Evolutionary conservation across 2,888 invertebrate species (phyloP), one percentile per base, ranked within the genome.

Genomic region (Hypomecis atomaria): DNA sequence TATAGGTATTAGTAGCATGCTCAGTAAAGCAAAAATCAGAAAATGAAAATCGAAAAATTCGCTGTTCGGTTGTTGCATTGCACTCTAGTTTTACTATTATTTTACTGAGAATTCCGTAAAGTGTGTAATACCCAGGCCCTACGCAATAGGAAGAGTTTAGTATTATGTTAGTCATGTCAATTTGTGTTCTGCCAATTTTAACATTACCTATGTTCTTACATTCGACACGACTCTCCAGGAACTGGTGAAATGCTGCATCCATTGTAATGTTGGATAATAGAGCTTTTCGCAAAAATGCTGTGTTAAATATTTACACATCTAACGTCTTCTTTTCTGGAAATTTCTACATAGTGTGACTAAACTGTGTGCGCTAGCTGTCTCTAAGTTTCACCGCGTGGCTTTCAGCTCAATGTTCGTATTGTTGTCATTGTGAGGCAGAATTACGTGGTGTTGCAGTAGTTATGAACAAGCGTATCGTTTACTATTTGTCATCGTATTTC

Each of bases 251-350:
- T 58, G 53, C 37, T 50, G 47, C 37, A 13, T 52, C 38, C 47
- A 55, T 63, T 59, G 44, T 53, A 36, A 23, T 23, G 38, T 8
- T 8, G 43, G 38, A 43, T 53, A 44, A 59, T 57, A 62, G 45
- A 34, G 36, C 45, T 52, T 34, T 62, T 62, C 23, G 45, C 52
- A 52, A 58, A 58, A 48, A 37, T 48, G 45, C 8, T 48, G 43
- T 53, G 48, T 63, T 43, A 58, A 62, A 48, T 49, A 42, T 62
- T 56, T 44, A 62, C 34, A 45, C 62, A 58, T 53, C 13, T 33
- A 10, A 43, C 48, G 36, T 43, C 36, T 43, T 45, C 34, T 54
- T 47, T 11, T 47, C 40, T 47, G 4, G 40, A 47, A 48, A 47
- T 56, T 56, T 13, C 47, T 47, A 23, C 37, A 56, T 6, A 48